Base-by-base conservation (phyloP, 2,888 invertebrate species). In the Harpalus rufipes region DNA sequence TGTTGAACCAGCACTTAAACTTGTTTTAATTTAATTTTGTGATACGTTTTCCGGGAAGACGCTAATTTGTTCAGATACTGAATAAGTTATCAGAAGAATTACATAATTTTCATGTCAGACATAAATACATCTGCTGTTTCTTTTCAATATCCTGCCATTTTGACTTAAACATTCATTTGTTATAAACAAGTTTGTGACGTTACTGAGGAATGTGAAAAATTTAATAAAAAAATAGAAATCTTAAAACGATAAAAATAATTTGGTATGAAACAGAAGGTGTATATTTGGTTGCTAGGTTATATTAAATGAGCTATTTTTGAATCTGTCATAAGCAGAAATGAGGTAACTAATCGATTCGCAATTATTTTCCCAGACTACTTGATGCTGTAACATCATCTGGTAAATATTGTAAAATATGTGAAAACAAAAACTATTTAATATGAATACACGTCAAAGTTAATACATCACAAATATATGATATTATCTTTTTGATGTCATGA, bases 281-380 rank as follows among this genome's bases (percentile, higher is more conserved):
- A 51, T 51, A 51, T 51, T 21, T 12, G 44, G 44, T 51, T 51
- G 44, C 12, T 12, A 51, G 44, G 12, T 51, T 32, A 32, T 32
- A 32, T 32, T 32, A 32, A 32, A 32, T 32, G 6, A 32, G 44
- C 44, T 51, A 74, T 74, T 74, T 74, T 74, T 74, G 44, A 7
- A 74, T 16, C 44, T 74, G 72, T 74, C 72, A 74, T 10, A 5
- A 16, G 72, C 72, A 74, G 72, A 18, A 41, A 41, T 74, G 41
- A 8, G 72, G 18, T 74, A 74, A 74, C 21, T 12, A 44, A 74
- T 74, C 72, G 72, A 74, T 74, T 74, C n/a, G 18, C 72, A 74
- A 44, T 74, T 74, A 12, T 74, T 74, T 74, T 74, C 44, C 10
- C 72, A 16, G 16, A 44, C 8, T 10, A 74, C 51, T 74, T 25